phyloP scores from a whole-genome alignment of 1,140 invertebrate species.

The Atta colombica region DNA sequence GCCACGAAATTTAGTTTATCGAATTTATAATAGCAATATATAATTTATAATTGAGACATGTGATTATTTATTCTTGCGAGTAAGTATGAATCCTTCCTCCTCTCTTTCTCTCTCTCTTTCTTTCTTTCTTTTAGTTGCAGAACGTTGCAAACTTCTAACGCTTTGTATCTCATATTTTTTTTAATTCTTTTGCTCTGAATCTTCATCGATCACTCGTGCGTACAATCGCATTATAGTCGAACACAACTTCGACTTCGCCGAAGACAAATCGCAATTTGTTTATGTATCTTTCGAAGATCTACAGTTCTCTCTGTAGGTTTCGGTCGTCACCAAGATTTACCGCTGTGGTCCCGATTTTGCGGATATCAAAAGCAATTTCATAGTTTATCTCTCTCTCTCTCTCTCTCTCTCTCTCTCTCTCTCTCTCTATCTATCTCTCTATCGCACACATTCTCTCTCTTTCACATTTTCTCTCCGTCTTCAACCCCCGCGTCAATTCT shows the following conservation, averaged over 20 bases:
- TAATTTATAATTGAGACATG: not conserved
- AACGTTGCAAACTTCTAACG: slow-evolving; percentile 4
- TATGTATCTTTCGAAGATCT: slow-evolving; percentile 54
- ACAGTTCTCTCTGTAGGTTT: slow-evolving; percentile 24
- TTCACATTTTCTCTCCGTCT: not conserved
- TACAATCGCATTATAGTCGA: slow-evolving; percentile 43
- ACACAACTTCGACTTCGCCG: slow-evolving; percentile 45
- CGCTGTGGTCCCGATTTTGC: slow-evolving; percentile 55
- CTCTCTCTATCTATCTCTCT: not conserved
- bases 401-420: not conserved
- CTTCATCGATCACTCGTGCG: slow-evolving; percentile 48
- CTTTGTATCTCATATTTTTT: not conserved
- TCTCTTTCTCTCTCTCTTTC: not conserved
- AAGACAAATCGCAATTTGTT: slow-evolving; percentile 63
- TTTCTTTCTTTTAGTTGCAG: not conserved
- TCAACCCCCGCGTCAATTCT: slow-evolving; percentile 44
- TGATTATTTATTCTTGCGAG: not conserved
- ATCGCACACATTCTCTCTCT: not conserved
- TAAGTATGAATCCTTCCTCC: no score
- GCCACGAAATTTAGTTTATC: not conserved
- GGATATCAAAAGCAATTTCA: slow-evolving; percentile 63
- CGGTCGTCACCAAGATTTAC: slow-evolving; percentile 54
- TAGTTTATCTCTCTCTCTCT: not conserved
- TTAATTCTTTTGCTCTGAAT: not conserved
- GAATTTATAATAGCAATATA: not conserved